Evolutionary conservation across 2,888 invertebrate genomes (phyloP).

Genomic region (Pandemis cinnamomeana): DNA sequence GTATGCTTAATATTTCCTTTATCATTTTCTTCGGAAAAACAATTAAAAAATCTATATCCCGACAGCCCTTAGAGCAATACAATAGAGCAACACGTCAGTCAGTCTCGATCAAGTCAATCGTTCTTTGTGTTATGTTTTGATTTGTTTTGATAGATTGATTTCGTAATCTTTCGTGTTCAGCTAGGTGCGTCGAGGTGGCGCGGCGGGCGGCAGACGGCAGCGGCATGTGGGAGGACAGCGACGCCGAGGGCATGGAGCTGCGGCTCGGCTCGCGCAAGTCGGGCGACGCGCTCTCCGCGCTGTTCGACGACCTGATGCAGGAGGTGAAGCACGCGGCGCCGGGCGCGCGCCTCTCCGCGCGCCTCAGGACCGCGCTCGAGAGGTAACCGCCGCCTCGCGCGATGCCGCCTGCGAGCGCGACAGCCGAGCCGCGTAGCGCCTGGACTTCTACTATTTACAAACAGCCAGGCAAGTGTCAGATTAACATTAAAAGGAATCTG

Average conservation of each 20-base stretch:
- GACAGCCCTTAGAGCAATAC: no score
- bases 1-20: no score
- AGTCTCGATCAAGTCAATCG: background rate
- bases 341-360: constrained; percentile 85
- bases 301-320: constrained; percentile 86
- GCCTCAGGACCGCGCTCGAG: constrained; percentile 70
- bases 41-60: background rate
- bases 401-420: background rate
- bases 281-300: constrained; percentile 54
- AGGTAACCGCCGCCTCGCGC: constrained; percentile 53
- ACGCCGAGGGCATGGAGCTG: constrained; percentile 40
- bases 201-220: constrained; percentile 42
- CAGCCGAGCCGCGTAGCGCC: no score
- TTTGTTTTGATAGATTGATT: background rate
- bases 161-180: background rate
- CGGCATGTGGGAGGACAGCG: constrained; percentile 47
- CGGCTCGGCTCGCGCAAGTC: constrained; percentile 41
- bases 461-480: no score
- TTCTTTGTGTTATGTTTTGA: background rate
- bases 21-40: background rate
- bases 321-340: constrained; percentile 88
- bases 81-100: background rate
- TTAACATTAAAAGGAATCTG: no score
- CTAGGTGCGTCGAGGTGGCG: no score
- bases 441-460: no score